phyloP scores from a whole-genome alignment of 2,888 invertebrate genomes.

The Mythimna loreyi region DNA sequence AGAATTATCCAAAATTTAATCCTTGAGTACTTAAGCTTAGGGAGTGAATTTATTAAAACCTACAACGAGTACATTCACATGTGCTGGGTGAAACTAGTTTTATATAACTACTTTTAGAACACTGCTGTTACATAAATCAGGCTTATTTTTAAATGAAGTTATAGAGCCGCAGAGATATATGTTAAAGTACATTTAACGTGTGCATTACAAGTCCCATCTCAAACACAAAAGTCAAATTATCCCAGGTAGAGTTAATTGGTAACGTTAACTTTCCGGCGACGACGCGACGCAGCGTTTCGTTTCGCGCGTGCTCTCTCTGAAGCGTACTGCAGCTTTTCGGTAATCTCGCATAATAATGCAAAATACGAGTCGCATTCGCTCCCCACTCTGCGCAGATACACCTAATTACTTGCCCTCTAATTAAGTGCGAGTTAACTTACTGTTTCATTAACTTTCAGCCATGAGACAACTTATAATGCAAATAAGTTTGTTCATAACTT shows the following conservation, averaged over 20 bases:
- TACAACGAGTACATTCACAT: no score
- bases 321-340: conserved; percentile 53
- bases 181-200: neutral
- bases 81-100: no score
- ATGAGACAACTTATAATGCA: conserved; percentile 35
- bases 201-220: neutral
- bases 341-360: conserved; percentile 58
- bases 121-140: no score
- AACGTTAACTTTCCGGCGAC: conserved; percentile 23
- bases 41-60: no score
- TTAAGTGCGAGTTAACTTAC: conserved; percentile 52
- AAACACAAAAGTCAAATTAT: neutral
- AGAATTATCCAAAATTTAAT: no score
- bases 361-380: conserved; percentile 53
- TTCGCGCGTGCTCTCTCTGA: conserved; percentile 10
- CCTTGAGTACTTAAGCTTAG: no score
- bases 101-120: no score
- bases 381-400: conserved; percentile 47
- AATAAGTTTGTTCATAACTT: conserved; percentile 19
- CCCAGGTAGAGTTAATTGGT: conserved; percentile 13
- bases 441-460: conserved; percentile 45
- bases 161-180: neutral
- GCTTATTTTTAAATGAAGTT: no score
- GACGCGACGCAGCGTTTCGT: conserved; percentile 20
- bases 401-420: conserved; percentile 58